Evolutionary conservation across 2,113 vertebrate genomes (phyloP), one percentile per base, ranked within the genome.

Genomic region (Centropristis striata): DNA sequence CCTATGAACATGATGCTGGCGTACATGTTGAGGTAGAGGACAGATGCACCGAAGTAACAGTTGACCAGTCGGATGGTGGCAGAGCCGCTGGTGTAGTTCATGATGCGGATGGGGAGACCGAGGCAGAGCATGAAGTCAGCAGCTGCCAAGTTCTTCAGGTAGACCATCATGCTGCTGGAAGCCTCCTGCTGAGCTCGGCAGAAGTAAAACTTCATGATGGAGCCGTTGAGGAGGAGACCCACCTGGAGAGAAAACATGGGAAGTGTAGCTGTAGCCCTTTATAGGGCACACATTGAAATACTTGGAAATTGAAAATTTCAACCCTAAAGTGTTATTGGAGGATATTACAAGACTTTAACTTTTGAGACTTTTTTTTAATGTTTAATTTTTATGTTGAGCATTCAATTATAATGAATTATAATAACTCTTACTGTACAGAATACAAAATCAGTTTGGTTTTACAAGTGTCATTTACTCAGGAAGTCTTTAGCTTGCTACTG

Each of bases 1-100:
- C 84, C 85, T 89, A 90, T 92, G 81, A 93, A 92, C 63, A 93
- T 41, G 39, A 94, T 92, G 81, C 92, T 94, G 55, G 86, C 75
- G 13, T 71, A 47, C 3, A 71, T 21, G 53, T 58, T 71, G 41
- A 71, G 41, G 41, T 8, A 58, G 68, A 94, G 86, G 28, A 76
- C 46, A 0, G 81, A 15, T 1, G 78, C 37, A 0, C 84, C 85
- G 4, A 91, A 81, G 11, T 41, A 79, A 78, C 90, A 90, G 89
- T 86, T 84, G 50, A 87, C 27, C 1, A 51, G 10, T 0, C 28
- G 77, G 27, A 89, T 8, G 14, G 41, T 0, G 8, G 10, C 2
- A 1, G 83, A 80, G 63, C 23, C 32, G 36, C 8, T 74, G n/a
- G 70, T 25, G 42, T 85, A 88, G 41, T 84, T 84, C 20, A 71